A percentile compares a stretch with the other conserved stretches of the same genome.
phyloP scores from a whole-genome alignment of 2,888 invertebrate genomes.

The Rhorus exstirpatorius region DNA sequence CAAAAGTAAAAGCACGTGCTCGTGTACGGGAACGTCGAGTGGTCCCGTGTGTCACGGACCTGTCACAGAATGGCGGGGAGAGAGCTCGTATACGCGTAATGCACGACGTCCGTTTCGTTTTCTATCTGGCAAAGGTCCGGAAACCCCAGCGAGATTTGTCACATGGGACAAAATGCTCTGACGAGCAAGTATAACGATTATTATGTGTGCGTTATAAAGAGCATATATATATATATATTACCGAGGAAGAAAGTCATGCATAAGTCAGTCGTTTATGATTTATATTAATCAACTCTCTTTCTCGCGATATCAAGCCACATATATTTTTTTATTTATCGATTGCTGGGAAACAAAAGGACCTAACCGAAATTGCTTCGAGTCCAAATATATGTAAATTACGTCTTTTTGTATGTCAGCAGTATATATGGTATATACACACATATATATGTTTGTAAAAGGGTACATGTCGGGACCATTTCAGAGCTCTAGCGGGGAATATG shows the following conservation, averaged over 20 bases:
- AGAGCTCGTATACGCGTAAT: constrained; percentile 18
- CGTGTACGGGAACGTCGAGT: constrained; percentile 56
- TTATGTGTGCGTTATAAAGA: neutral
- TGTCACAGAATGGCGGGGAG: constrained; percentile 33
- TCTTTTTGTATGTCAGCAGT: too few relatives aligned
- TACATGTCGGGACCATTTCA: too few relatives aligned
- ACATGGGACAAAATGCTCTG: constrained; percentile 47
- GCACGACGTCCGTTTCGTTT: constrained; percentile 57
- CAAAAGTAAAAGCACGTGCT: constrained; percentile 57
- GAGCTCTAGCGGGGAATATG: too few relatives aligned
- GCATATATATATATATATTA: constrained; percentile 11
- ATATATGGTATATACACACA: too few relatives aligned
- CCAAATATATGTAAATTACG: too few relatives aligned
- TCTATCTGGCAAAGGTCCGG: constrained; percentile 21
- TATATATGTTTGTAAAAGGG: too few relatives aligned
- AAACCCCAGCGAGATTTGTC: constrained; percentile 34
- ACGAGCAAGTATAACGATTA: neutral
- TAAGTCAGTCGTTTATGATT: constrained; percentile 59
- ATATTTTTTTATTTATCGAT: too few relatives aligned
- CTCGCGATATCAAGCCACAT: constrained; percentile 19
- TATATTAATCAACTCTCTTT: constrained; percentile 46
- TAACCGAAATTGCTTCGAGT: too few relatives aligned
- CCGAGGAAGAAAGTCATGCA: constrained; percentile 25
- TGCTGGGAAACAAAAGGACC: too few relatives aligned
- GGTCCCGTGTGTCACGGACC: constrained; percentile 29